These are phyloP conservation scores for Boloria euphrosyne DNA, from an alignment of 2,888 invertebrate genomes.

Conservation along the genomic window DNA sequence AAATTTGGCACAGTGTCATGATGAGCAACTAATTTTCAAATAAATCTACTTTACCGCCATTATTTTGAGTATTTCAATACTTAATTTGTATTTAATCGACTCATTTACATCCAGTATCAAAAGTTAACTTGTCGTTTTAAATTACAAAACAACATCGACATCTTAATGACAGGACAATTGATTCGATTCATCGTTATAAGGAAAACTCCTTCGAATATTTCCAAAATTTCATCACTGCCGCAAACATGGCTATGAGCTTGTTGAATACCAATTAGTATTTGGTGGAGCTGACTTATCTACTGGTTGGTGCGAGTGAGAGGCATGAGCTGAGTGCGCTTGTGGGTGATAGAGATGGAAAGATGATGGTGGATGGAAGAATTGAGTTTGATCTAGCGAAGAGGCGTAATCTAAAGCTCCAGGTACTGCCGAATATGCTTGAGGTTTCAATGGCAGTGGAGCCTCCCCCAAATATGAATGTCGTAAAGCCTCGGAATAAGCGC, in stretches of 20 bases:
- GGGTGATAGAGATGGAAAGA: conserved; percentile 96
- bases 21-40: conserved; percentile 16
- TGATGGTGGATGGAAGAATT: conserved; percentile 90
- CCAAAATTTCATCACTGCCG: conserved; percentile 35
- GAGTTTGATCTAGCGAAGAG: conserved; percentile 89
- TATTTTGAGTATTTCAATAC: conserved; percentile 24
- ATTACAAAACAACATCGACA: conserved; percentile 7
- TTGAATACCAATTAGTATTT: conserved; percentile 89
- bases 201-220: conserved; percentile 34
- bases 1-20: conserved; percentile 19
- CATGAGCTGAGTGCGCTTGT: conserved; percentile 70
- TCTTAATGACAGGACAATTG: conserved; percentile 24
- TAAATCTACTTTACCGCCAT: conserved; percentile 8
- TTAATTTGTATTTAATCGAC: conserved; percentile 17
- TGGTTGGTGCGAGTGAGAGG: conserved; percentile 71
- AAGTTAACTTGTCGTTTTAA: conserved; percentile 14
- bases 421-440: conserved; percentile 92
- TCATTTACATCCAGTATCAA: conserved; percentile 11
- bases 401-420: conserved; percentile 86
- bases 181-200: conserved; percentile 39
- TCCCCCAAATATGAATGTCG: conserved; percentile 80
- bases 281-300: conserved; percentile 85
- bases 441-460: conserved; percentile 89
- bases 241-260: conserved; percentile 86
- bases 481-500: conserved; percentile 86